phyloP scores from a whole-genome alignment of 2,888 invertebrate genomes.

The Drosophila testacea region DNA sequence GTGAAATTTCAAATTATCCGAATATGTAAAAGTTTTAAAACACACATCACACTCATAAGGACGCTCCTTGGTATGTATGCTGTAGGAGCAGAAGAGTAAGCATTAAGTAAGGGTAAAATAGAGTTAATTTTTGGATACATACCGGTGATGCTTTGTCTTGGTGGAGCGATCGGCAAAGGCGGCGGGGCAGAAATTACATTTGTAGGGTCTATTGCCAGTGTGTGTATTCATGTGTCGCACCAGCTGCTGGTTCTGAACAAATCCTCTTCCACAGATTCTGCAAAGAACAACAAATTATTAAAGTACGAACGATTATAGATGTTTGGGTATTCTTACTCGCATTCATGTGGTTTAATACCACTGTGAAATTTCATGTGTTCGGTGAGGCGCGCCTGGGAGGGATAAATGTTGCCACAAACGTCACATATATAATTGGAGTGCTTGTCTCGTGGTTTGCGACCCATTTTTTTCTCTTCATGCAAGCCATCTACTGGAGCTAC shows the following conservation, averaged over 20 bases:
- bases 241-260: constrained; percentile 84
- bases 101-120: too few species aligned
- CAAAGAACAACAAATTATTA: not conserved
- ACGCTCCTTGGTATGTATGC: constrained; percentile 83
- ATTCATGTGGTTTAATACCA: constrained; percentile 83
- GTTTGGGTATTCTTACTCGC: constrained; percentile 78
- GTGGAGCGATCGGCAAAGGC: constrained; percentile 85
- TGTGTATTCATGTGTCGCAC: constrained; percentile 85
- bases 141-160: constrained; percentile 85
- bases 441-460: constrained; percentile 71
- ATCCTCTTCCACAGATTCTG: constrained; percentile 84
- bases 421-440: constrained; percentile 82
- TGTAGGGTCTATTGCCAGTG: constrained; percentile 85
- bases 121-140: not conserved
- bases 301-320: not conserved
- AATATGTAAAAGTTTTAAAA: constrained; percentile 83
- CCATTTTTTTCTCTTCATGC: constrained; percentile 54
- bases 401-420: constrained; percentile 84
- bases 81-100: constrained; percentile 32
- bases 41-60: constrained; percentile 84
- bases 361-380: constrained; percentile 84
- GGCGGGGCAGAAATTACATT: constrained; percentile 83
- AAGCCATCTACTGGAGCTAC: not conserved
- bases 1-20: constrained; percentile 83
- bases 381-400: constrained; percentile 83